A percentile compares a stretch with the other conserved stretches of the same genome.
phyloP scores from a whole-genome alignment of 2,113 vertebrate genomes.

The Erythrolamprus reginae region DNA sequence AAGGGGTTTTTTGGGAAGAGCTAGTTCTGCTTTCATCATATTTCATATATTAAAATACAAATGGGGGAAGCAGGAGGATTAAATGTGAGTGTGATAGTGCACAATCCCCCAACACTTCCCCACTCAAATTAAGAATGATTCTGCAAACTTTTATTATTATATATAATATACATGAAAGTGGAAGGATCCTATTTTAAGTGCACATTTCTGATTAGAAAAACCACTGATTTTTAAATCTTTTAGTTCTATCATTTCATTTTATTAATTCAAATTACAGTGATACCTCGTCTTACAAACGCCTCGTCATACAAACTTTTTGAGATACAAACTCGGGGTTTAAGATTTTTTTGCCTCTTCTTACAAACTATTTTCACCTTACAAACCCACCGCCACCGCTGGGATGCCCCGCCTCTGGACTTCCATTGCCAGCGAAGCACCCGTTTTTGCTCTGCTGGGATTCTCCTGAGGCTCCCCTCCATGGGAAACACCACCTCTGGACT shows the following conservation, averaged over 20 bases:
- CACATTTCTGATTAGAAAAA: not conserved
- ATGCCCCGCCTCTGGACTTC: too few relatives aligned
- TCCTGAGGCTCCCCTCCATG: too few relatives aligned
- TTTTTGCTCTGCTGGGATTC: too few relatives aligned
- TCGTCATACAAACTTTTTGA: too few relatives aligned
- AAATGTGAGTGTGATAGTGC: not conserved
- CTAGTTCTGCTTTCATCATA: not conserved
- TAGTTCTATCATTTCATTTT: not conserved
- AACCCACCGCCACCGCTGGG: too few relatives aligned
- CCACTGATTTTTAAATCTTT: not conserved
- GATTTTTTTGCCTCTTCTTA: too few relatives aligned
- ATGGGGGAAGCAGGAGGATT: slow-evolving; percentile 17
- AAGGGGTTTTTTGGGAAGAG: not conserved
- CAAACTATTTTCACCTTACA: too few relatives aligned
- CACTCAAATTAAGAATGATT: not conserved
- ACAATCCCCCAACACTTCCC: not conserved
- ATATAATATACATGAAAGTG: not conserved
- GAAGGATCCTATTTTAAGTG: not conserved
- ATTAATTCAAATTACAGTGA: not conserved
- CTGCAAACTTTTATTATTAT: not conserved
- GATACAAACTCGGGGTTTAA: too few relatives aligned
- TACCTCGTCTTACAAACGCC: too few relatives aligned
- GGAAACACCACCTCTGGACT: too few relatives aligned
- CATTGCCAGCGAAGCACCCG: too few relatives aligned
- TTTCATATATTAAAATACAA: slow-evolving; percentile 10